Evolutionary conservation across 2,888 invertebrate genomes (phyloP).

Genomic region (Epinotia bilunana): DNA sequence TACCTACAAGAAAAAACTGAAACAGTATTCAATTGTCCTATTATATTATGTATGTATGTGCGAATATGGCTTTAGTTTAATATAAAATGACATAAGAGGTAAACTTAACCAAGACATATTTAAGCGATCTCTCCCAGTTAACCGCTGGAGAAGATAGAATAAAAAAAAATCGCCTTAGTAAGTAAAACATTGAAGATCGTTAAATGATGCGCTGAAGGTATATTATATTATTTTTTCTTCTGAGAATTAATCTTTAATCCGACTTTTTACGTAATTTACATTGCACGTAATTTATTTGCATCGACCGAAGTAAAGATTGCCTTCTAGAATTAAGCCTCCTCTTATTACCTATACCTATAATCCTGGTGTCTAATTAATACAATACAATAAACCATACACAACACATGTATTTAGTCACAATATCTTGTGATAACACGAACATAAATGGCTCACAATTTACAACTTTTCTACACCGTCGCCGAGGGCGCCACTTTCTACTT

Average conservation of each 20-base stretch:
- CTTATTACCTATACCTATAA: background rate
- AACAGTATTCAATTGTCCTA: too few species aligned
- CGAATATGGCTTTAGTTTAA: too few species aligned
- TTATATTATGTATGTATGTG: too few species aligned
- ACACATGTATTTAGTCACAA: background rate
- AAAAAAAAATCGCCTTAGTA: too few species aligned
- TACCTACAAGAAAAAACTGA: too few species aligned
- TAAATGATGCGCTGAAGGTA: too few species aligned
- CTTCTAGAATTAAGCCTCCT: too few species aligned
- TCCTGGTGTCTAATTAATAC: background rate
- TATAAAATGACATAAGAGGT: background rate
- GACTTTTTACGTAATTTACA: too few species aligned
- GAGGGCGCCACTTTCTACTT: conserved; percentile 36
- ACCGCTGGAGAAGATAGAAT: background rate
- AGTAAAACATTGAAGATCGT: background rate
- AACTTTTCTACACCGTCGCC: background rate
- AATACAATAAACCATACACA: background rate
- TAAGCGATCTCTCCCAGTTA: background rate
- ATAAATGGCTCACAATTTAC: background rate
- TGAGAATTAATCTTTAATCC: too few species aligned
- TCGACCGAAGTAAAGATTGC: too few species aligned
- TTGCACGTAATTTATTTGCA: too few species aligned
- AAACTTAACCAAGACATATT: background rate
- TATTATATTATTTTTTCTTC: too few species aligned
- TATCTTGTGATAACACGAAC: background rate